Conservation (phyloP, 2,797 vertebrate species). For the Halcyon badia region DNA sequence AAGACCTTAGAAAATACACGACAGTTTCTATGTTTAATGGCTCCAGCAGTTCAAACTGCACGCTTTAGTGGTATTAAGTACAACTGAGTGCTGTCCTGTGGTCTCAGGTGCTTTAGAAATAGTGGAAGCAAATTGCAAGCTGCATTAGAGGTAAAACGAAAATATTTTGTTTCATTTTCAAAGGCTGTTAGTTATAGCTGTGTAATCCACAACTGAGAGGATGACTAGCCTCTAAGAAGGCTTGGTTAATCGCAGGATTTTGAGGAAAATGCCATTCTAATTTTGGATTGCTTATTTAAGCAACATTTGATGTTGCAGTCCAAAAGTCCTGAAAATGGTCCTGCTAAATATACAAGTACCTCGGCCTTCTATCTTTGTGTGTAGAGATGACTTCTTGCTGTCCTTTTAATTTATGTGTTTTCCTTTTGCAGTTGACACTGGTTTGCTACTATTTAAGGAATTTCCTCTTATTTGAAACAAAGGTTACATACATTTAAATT, state of each 20-base stretch:
- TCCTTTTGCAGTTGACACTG: background rate
- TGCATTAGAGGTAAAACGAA: background rate
- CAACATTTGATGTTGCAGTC: background rate
- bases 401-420: background rate
- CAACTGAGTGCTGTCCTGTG: background rate
- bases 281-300: background rate
- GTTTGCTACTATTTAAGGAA: background rate
- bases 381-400: background rate
- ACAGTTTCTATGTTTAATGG: background rate
- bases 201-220: background rate
- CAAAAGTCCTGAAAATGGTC: background rate
- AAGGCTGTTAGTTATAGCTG: background rate
- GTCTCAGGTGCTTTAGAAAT: background rate
- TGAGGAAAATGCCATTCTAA: background rate
- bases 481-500: background rate
- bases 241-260: background rate
- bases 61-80: background rate
- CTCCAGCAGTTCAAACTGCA: background rate
- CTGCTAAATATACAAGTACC: background rate
- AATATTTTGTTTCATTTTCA: conserved; percentile 36
- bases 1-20: background rate
- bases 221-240: background rate
- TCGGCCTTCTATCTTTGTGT: background rate
- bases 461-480: background rate
- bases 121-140: background rate